Evolutionary conservation across 2,888 invertebrate species (phyloP).

Genomic region (Nipponacmea schrenckii): DNA sequence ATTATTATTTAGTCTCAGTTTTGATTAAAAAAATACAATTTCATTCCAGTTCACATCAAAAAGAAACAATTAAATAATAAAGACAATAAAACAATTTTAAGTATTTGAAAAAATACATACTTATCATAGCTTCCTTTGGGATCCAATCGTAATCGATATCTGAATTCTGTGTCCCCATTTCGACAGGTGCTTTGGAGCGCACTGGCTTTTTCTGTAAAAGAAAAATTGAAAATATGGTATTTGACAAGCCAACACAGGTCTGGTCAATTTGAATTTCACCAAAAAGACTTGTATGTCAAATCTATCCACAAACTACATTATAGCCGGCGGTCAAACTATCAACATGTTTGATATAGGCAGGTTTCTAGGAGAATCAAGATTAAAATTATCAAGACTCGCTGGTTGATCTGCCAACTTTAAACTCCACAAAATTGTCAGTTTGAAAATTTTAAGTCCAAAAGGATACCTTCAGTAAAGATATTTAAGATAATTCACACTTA

Average conservation of each 20-base stretch:
- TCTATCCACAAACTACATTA: neutral
- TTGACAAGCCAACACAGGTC: neutral
- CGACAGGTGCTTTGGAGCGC: conserved; percentile 69
- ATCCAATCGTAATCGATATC: conserved; percentile 99
- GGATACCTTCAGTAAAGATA: too few relatives aligned
- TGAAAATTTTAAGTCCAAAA: too few relatives aligned
- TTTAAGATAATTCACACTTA: too few relatives aligned
- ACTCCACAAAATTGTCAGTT: too few relatives aligned
- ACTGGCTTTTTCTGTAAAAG: conserved; percentile 1
- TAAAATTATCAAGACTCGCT: conserved; percentile 1
- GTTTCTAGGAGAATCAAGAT: conserved; percentile 7
- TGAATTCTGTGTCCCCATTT: conserved; percentile 84
- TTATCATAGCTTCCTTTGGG: conserved; percentile 78
- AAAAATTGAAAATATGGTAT: neutral
- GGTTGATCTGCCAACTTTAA: neutral
- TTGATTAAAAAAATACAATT: too few relatives aligned
- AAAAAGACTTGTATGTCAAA: neutral
- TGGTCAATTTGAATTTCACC: neutral
- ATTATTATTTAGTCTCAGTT: too few relatives aligned
- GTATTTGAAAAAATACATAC: conserved; percentile 43
- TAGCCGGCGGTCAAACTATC: neutral
- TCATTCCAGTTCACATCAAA: too few relatives aligned
- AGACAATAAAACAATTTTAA: too few relatives aligned
- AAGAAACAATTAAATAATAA: too few relatives aligned
- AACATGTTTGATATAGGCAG: neutral